Evolutionary conservation across 2,797 vertebrate genomes (phyloP).

Genomic region (Perodicticus potto): DNA sequence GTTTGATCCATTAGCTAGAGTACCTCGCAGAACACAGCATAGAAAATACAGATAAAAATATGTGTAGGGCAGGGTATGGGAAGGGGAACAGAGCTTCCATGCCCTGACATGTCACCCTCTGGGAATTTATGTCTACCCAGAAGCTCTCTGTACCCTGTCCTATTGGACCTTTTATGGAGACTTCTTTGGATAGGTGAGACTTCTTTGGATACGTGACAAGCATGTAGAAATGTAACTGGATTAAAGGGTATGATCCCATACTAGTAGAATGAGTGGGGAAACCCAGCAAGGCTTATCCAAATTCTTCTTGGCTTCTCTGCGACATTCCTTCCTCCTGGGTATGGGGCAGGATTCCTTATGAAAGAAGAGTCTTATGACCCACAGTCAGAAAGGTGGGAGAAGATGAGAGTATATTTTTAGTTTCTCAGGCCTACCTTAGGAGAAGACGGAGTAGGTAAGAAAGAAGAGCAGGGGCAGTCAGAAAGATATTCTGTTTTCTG

Average conservation of each 20-base stretch:
- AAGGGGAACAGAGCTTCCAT: background rate
- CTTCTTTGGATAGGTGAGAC: background rate
- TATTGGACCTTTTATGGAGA: background rate
- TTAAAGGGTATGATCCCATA: background rate
- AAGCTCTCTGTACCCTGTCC: background rate
- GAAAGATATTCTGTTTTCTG: background rate
- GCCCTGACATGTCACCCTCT: too few relatives aligned
- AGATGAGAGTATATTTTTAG: background rate
- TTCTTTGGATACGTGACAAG: background rate
- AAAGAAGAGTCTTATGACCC: background rate
- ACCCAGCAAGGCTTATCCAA: background rate
- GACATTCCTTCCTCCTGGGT: background rate
- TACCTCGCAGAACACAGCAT: background rate
- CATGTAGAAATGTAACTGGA: background rate
- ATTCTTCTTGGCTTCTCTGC: background rate
- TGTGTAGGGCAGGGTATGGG: too few relatives aligned
- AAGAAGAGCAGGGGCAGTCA: background rate
- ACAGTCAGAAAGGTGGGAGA: background rate
- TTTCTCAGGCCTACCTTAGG: background rate
- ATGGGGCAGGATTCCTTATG: background rate
- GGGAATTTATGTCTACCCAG: background rate
- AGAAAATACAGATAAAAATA: background rate
- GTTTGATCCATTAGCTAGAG: background rate
- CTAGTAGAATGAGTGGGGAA: background rate
- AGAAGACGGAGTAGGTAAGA: background rate